Conservation (phyloP, 1,140 invertebrate genomes). For the Zaprionus tsacasi region DNA sequence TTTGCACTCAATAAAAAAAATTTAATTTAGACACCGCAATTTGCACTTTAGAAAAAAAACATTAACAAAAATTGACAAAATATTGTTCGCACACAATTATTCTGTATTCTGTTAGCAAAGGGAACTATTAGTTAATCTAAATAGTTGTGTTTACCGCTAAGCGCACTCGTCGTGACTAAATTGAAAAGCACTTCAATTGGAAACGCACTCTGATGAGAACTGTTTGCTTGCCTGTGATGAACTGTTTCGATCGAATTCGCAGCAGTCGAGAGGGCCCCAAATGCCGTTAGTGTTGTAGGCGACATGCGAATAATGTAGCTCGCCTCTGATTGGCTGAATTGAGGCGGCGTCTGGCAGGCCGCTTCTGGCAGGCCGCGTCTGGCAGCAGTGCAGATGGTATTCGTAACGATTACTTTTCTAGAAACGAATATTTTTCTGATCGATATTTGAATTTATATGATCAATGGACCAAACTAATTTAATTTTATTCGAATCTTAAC, state of each 20-base stretch:
- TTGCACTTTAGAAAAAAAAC: slow-evolving; percentile 51
- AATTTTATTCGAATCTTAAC: neutral
- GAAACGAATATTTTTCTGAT: slow-evolving; percentile 2
- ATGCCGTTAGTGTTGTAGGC: slow-evolving; percentile 40
- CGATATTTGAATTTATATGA: neutral
- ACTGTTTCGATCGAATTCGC: slow-evolving; percentile 58
- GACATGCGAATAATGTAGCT: slow-evolving; percentile 28
- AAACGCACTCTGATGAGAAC: slow-evolving; percentile 28
- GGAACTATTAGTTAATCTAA: slow-evolving; percentile 26
- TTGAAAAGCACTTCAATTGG: slow-evolving; percentile 35
- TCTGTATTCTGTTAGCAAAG: slow-evolving; percentile 5
- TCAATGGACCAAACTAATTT: neutral
- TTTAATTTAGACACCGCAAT: slow-evolving; percentile 59
- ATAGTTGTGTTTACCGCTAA: slow-evolving; percentile 71
- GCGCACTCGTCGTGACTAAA: slow-evolving; percentile 64
- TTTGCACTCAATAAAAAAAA: slow-evolving; percentile 61
- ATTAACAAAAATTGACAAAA: slow-evolving; percentile 58
- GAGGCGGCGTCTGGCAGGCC: slow-evolving; percentile 66
- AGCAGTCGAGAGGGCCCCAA: slow-evolving; percentile 31
- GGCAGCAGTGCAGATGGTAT: slow-evolving; percentile 46
- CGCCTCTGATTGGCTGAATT: slow-evolving; percentile 48
- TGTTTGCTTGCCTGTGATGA: slow-evolving; percentile 54
- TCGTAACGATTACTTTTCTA: slow-evolving; percentile 22
- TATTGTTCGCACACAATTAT: slow-evolving; percentile 27
- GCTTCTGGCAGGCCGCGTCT: slow-evolving; percentile 67